These are phyloP conservation scores for Chrysodeixis includens DNA, from an alignment of 2,888 invertebrate species.

Conservation along the genomic window DNA sequence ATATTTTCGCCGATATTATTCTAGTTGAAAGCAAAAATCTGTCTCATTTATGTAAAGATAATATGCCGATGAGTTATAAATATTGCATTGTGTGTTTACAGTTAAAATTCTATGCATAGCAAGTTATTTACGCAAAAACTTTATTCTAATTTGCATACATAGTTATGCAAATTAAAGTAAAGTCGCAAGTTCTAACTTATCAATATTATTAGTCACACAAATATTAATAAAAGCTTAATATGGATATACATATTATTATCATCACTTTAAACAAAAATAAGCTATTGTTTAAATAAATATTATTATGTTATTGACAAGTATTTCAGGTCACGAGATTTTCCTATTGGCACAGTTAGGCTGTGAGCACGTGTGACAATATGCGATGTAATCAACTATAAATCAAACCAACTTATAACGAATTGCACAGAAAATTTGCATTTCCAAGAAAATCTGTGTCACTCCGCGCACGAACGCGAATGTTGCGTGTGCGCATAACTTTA, in stretches of 20 bases:
- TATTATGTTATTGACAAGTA: not conserved
- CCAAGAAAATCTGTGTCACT: constrained; percentile 2
- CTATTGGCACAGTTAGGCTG: not conserved
- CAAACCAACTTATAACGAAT: not conserved
- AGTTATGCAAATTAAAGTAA: too few species aligned
- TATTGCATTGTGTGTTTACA: not conserved
- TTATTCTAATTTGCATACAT: too few species aligned
- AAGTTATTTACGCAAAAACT: too few species aligned
- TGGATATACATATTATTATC: too few species aligned
- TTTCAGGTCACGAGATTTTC: not conserved
- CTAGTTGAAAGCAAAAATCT: not conserved
- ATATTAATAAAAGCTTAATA: too few species aligned
- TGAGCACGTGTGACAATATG: not conserved
- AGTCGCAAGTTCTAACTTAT: too few species aligned
- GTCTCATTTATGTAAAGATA: too few species aligned
- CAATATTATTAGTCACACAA: too few species aligned
- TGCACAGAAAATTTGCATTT: constrained; percentile 3
- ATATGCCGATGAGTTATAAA: not conserved
- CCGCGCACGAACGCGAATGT: not conserved
- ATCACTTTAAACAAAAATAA: not conserved
- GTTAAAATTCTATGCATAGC: not conserved
- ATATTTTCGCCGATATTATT: not conserved
- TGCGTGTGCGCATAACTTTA: constrained; percentile 5
- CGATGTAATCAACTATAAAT: constrained; percentile 4
- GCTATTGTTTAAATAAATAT: not conserved